Evolutionary conservation across 2,797 vertebrate species (phyloP).

Genomic region (Muscicapa striata): DNA sequence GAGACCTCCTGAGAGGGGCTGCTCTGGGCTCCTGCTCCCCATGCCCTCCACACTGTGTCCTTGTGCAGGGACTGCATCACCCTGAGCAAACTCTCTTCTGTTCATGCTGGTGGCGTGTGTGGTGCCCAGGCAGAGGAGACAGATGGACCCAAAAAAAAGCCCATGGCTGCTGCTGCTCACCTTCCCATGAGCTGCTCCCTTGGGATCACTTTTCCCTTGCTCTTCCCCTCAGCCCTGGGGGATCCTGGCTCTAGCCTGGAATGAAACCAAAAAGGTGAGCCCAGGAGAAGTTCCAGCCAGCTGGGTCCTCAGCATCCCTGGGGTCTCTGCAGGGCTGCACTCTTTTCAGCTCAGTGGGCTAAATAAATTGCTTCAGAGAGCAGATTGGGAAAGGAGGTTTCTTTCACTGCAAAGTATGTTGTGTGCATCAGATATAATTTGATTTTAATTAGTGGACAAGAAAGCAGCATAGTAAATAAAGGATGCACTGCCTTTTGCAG

Average conservation of each 20-base stretch:
- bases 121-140: background rate
- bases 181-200: fast-evolving
- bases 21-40: fast-evolving
- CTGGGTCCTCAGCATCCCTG: background rate
- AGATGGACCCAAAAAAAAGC: background rate
- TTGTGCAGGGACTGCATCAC: fast-evolving
- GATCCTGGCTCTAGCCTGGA: background rate
- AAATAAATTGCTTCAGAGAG: background rate
- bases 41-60: fast-evolving
- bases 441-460: conserved; percentile 28
- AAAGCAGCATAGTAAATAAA: conserved; percentile 8
- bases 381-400: background rate
- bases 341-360: background rate
- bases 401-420: background rate
- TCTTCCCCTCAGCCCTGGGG: background rate
- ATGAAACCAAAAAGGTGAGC: background rate
- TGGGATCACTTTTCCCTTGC: background rate
- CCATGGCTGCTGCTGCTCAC: background rate
- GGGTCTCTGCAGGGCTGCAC: background rate
- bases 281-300: background rate
- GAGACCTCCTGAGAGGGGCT: background rate
- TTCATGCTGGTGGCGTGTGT: background rate
- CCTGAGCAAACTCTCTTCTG: background rate
- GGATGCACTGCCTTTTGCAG: background rate
- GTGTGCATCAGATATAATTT: background rate